Evolutionary conservation across 1,140 invertebrate genomes (phyloP), one percentile per base, ranked within the genome.

Genomic region (Augochlora pura): DNA sequence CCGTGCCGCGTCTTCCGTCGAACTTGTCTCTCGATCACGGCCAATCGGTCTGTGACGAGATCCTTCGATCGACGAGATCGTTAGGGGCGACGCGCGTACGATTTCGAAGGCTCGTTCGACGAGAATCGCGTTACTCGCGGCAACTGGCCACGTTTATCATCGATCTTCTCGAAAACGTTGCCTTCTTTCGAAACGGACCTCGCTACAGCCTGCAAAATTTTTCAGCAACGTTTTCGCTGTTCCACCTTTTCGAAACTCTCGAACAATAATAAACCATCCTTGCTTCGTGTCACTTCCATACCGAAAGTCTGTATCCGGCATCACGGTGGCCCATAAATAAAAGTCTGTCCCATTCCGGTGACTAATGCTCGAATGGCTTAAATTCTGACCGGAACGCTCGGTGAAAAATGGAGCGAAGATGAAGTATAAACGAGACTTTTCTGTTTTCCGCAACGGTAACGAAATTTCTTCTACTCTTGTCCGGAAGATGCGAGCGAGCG

Each of bases 61-160:
- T 80, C 78, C 64, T 25, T 70, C 57, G 70, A 52, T 60, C 72
- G 68, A 83, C 73, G 57, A 76, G 68, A 80, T 74, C 76, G 59
- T 85, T 84, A 76, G 23, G n/a, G 27, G 71, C 10, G 21, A 25
- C 25, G 27, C 4, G 71, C 67, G 60, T 78, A 72, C 64, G 64
- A 63, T 78, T 46, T 78, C 72, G 46, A 78, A 65, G 76, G 14
- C 68, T 71, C 68, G 49, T 71, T 57, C 54, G 64, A 78, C 76
- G 68, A 78, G 49, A 64, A 78, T 78, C 54, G 60, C 60, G 60
- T 78, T 78, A 72, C 72, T 59, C 68, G 64, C 76, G 64, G 72
- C 38, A 66, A 80, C 49, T 67, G 65, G 73, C 32, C 63, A 23
- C 62, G 65, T 63, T 76, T 76, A 64, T 14, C 12, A 57, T 42